Evolutionary conservation across 2,113 vertebrate species (phyloP), one percentile per base, ranked within the genome.

Genomic region (Microtus oregoni): DNA sequence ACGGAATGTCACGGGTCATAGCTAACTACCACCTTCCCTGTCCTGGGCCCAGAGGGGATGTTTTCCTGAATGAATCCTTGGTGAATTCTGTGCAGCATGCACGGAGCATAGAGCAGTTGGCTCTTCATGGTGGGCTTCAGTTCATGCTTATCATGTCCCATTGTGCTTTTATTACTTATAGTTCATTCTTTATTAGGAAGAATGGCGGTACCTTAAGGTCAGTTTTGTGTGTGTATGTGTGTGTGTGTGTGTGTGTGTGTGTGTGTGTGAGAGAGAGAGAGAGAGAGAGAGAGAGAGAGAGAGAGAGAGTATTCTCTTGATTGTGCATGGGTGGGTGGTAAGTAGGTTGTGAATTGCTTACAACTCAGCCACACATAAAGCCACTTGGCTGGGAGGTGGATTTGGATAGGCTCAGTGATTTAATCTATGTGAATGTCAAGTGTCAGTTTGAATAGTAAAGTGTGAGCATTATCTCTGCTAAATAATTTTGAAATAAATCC

Each of bases 401-500:
- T 96, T 97, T 96, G 92, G 96, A 70, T 63, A 95, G 92, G 81
- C 96, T 97, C 86, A 96, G 86, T 79, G 94, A 95, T 97, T 97
- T 98, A 95, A 97, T 98, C 97, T 44, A 96, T 89, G 35, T 96
- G 97, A 93, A 92, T 97, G 96, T 96, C 95, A 94, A 85, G 97
- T 97, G 97, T 47, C 92, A 97, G 92, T 97, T 97, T 96, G 94
- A 98, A 98, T 94, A 97, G 97, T 98, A 97, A 98, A 98, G 97
- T 97, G 94, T 96, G 98, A 98, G 98, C 96, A 93, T 98, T 98
- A 97, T 98, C 97, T 96, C 94, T 97, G 97, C 98, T 98, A 97
- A 98, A 97, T 86, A 97, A 95, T 98, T 98, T 98, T 98, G 98
- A 98, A 98, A 97, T 98, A 96, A 97, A 97, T 98, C 96, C 97